Conservation (phyloP, 2,888 invertebrate genomes). For the Psylliodes chrysocephalus region DNA sequence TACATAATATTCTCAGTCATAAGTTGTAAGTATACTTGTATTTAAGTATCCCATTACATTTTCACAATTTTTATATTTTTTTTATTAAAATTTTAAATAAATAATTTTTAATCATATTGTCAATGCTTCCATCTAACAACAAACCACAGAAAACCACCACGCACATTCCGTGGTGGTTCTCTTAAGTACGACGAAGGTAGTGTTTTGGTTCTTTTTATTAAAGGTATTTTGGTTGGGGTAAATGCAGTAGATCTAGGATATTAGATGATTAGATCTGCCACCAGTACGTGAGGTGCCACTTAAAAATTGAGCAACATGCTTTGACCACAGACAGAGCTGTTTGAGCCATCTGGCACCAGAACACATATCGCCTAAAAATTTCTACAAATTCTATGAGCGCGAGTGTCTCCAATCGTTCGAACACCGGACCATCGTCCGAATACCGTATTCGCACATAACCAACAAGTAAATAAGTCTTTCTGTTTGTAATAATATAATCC, state of each 20-base stretch:
- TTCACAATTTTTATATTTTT: too few species aligned
- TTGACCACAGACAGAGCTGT: constrained; percentile 55
- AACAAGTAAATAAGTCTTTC: constrained; percentile 58
- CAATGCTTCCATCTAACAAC: too few species aligned
- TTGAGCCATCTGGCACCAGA: constrained; percentile 55
- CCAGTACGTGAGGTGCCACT: constrained; percentile 28
- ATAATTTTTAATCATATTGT: too few species aligned
- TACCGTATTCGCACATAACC: constrained; percentile 63
- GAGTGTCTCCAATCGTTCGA: constrained; percentile 60
- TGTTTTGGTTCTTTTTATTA: too few species aligned
- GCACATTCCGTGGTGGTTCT: too few species aligned
- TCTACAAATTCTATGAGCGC: constrained; percentile 63
- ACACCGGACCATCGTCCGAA: constrained; percentile 61
- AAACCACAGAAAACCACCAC: too few species aligned
- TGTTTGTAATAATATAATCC: constrained; percentile 48
- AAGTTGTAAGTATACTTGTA: too few species aligned
- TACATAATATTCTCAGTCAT: too few species aligned
- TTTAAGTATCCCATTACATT: too few species aligned
- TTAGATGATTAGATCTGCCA: constrained; percentile 16
- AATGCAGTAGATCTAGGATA: constrained; percentile 5
- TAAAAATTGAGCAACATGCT: constrained; percentile 43
- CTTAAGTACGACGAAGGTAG: too few species aligned
- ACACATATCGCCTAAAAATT: constrained; percentile 62
- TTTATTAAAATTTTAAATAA: too few species aligned
- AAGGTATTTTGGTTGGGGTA: too few species aligned